A percentile compares a stretch with the other conserved stretches of the same genome.
Evolutionary conservation across 2,797 vertebrate genomes (phyloP).

Genomic region (Rhinophrynus dorsalis): DNA sequence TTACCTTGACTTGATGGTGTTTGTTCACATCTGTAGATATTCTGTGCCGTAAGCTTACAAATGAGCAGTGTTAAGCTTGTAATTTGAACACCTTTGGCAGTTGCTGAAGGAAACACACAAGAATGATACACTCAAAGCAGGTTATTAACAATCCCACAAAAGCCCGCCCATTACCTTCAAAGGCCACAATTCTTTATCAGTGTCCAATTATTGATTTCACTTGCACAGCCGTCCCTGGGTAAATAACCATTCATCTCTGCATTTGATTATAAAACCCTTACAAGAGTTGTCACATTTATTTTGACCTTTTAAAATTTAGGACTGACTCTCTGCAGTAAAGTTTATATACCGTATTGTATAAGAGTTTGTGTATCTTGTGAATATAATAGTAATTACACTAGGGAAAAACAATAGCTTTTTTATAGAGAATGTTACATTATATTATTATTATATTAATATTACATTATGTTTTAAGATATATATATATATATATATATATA

Average conservation of each 20-base stretch:
- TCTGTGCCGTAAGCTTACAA: not conserved
- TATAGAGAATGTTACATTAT: too few species aligned
- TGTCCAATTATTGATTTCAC: conserved; percentile 65
- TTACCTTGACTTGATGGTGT: conserved; percentile 55
- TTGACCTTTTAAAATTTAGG: conserved; percentile 73
- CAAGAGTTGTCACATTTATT: conserved; percentile 65
- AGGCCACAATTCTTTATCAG: conserved; percentile 57
- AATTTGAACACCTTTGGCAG: conserved; percentile 1
- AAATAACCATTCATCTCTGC: conserved; percentile 68
- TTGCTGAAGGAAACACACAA: conserved; percentile 11
- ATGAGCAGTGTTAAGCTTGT: not conserved
- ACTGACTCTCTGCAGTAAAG: conserved; percentile 61
- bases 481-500: too few species aligned
- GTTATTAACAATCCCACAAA: conserved; percentile 65
- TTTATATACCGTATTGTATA: conserved; percentile 29
- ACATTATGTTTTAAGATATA: too few species aligned
- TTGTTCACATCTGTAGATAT: conserved; percentile 8
- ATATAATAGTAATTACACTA: too few species aligned
- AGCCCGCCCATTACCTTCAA: conserved; percentile 60
- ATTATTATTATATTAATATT: too few species aligned
- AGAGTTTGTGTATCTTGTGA: not conserved
- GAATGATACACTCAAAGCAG: conserved; percentile 28
- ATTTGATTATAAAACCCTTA: conserved; percentile 69
- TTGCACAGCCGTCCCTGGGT: conserved; percentile 57
- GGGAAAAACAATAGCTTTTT: too few species aligned